A percentile compares a stretch with the other conserved stretches of the same genome.
Evolutionary conservation across 2,797 vertebrate genomes (phyloP).

Genomic region (Moxostoma hubbsi): DNA sequence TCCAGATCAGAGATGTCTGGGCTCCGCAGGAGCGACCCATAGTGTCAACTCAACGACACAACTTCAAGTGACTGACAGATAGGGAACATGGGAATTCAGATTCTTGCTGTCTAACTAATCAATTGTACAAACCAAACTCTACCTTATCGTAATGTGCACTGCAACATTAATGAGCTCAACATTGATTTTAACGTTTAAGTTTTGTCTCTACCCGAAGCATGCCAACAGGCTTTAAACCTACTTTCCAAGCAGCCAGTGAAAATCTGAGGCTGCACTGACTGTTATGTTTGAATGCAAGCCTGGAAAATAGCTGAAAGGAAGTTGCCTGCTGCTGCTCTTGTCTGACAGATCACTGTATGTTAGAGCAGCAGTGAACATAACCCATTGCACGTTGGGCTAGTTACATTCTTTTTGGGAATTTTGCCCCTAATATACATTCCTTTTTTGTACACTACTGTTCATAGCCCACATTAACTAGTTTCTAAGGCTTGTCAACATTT

Average conservation of each 20-base stretch:
- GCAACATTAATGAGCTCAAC: conserved; percentile 3
- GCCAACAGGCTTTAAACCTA: neutral
- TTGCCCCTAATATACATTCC: neutral
- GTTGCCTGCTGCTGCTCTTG: conserved; percentile 1
- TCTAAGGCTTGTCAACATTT: neutral
- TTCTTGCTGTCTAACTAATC: too few relatives aligned
- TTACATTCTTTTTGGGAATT: neutral
- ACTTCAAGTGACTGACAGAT: too few relatives aligned
- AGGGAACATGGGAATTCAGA: too few relatives aligned
- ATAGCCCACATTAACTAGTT: neutral
- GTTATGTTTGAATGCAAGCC: neutral
- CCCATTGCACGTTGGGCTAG: neutral
- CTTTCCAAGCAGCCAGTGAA: neutral
- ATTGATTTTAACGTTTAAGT: conserved; percentile 6
- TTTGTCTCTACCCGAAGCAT: neutral
- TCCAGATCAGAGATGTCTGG: too few relatives aligned
- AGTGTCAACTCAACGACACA: too few relatives aligned
- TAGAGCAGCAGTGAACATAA: neutral
- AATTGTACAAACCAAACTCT: neutral
- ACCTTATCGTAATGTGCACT: conserved; percentile 5
- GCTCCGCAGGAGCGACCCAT: too few relatives aligned
- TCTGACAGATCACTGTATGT: neutral
- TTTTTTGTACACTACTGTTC: neutral
- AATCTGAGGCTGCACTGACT: neutral
- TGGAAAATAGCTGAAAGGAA: conserved; percentile 11